Evolutionary conservation across 2,113 vertebrate species (phyloP).

Genomic region (Hydrolagus affinis): DNA sequence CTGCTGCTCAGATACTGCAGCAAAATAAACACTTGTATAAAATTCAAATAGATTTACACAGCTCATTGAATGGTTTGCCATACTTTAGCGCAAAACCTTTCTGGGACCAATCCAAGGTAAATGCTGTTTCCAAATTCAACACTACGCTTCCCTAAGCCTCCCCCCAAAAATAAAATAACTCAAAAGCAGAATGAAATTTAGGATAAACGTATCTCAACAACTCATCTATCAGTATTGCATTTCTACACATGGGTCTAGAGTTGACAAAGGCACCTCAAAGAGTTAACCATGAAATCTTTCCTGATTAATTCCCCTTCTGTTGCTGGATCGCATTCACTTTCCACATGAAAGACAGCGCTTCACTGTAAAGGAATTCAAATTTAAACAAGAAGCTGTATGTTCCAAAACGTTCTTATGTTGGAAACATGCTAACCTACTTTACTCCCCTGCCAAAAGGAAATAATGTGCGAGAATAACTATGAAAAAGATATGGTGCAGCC

Average conservation of each 20-base stretch:
- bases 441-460: slow-evolving; percentile 15
- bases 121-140: not conserved
- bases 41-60: not conserved
- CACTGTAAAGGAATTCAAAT: slow-evolving; percentile 34
- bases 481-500: slow-evolving; percentile 16
- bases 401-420: slow-evolving; percentile 26
- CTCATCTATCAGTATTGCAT: not conserved
- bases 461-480: slow-evolving; percentile 15
- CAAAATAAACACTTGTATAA: too few species aligned
- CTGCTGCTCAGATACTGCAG: not conserved
- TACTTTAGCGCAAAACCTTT: not conserved
- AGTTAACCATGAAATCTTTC: slow-evolving; percentile 2
- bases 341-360: slow-evolving; percentile 2
- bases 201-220: not conserved
- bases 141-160: not conserved
- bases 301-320: slow-evolving; percentile 9
- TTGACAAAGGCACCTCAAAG: not conserved
- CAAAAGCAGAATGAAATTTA: not conserved
- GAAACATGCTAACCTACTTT: slow-evolving; percentile 16
- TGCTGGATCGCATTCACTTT: slow-evolving; percentile 29
- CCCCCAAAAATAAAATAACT: not conserved
- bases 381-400: slow-evolving; percentile 23
- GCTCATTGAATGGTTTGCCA: not conserved
- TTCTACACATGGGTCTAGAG: not conserved
- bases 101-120: not conserved